phyloP scores from a whole-genome alignment of 2,888 invertebrate genomes.

The Melinaea menophilus region DNA sequence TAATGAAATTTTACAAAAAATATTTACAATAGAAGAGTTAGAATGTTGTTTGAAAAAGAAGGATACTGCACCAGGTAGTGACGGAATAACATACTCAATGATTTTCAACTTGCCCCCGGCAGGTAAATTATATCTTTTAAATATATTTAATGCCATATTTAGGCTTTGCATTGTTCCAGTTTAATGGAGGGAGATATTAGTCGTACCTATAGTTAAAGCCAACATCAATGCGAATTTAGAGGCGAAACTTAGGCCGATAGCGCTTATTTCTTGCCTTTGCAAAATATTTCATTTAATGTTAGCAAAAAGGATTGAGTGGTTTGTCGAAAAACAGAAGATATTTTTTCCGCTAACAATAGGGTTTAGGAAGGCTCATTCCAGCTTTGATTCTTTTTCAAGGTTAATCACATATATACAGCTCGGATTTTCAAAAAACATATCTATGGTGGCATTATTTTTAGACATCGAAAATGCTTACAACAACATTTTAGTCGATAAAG shows the following conservation, averaged over 20 bases:
- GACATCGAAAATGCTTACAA: neutral
- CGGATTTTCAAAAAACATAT: conserved; percentile 1
- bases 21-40: conserved; percentile 6
- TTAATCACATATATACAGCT: conserved; percentile 7
- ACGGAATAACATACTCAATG: neutral
- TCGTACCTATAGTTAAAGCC: no score
- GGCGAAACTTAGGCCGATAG: no score
- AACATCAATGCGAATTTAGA: neutral
- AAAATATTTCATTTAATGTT: conserved; percentile 1
- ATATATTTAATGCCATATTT: no score
- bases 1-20: neutral
- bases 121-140: conserved; percentile 10
- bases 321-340: neutral
- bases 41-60: conserved; percentile 8
- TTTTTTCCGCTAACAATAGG: conserved; percentile 7
- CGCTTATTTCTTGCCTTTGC: conserved; percentile 5
- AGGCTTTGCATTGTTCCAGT: no score
- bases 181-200: no score
- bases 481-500: neutral
- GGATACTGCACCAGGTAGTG: conserved; percentile 8
- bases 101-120: neutral
- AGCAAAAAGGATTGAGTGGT: neutral
- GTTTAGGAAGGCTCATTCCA: neutral
- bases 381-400: neutral
- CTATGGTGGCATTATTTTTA: conserved; percentile 1